Evolutionary conservation across 2,113 vertebrate species (phyloP).

Genomic region (Perca fluviatilis): DNA sequence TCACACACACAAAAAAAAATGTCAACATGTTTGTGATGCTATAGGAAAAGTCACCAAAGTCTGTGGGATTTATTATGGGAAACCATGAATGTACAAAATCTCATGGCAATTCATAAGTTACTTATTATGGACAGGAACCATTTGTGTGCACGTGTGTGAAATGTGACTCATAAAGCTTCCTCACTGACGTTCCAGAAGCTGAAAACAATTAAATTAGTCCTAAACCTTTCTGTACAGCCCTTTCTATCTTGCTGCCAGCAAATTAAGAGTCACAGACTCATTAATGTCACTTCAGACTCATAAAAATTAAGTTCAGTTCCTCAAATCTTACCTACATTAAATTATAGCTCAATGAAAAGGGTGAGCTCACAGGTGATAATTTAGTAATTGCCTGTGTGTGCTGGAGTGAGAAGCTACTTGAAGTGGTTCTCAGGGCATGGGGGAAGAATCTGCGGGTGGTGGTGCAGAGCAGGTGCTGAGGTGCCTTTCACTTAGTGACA

Average conservation of each 20-base stretch:
- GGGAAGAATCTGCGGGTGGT: constrained; percentile 21
- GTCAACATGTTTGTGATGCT: not conserved
- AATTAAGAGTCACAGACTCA: not conserved
- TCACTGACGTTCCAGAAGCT: not conserved
- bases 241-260: not conserved
- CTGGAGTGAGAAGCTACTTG: constrained; percentile 34
- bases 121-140: not conserved
- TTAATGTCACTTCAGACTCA: constrained; percentile 31
- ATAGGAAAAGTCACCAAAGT: too few species aligned
- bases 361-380: constrained; percentile 52
- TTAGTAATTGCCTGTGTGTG: constrained; percentile 53
- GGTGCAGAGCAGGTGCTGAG: constrained; percentile 59
- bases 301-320: constrained; percentile 12
- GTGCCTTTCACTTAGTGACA: constrained; percentile 43
- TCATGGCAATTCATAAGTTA: not conserved
- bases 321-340: constrained; percentile 22
- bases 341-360: constrained; percentile 29
- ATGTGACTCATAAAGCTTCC: constrained; percentile 18
- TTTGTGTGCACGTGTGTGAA: not conserved
- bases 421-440: constrained; percentile 5
- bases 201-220: not conserved
- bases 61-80: not conserved
- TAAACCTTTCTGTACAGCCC: not conserved
- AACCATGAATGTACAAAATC: not conserved
- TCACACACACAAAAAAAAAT: not conserved